Percentiles rank a stretch among this genome's conserved stretches.
These are phyloP conservation scores for Harpegnathos saltator DNA, from an alignment of 1,140 invertebrate species.

Conservation along the genomic window DNA sequence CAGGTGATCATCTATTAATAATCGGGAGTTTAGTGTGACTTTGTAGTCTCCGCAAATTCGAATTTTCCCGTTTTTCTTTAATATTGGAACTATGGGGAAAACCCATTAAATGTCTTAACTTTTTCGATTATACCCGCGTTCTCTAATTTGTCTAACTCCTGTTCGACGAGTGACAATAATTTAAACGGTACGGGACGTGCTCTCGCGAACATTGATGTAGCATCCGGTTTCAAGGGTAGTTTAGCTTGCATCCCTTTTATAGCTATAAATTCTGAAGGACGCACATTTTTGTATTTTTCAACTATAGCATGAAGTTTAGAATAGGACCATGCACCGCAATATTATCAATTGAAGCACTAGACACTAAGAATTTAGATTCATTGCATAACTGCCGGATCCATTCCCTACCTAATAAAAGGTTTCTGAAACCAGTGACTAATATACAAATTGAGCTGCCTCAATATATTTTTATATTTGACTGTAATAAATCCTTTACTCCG, in stretches of 20 bases:
- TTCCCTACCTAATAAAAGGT: slow-evolving; percentile 13
- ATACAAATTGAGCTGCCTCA: neutral
- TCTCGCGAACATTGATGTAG: slow-evolving; percentile 14
- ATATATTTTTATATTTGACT: neutral
- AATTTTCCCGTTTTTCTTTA: slow-evolving; percentile 25
- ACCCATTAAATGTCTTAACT: slow-evolving; percentile 76
- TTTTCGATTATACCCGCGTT: slow-evolving; percentile 57
- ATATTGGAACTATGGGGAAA: slow-evolving; percentile 77
- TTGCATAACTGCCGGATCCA: slow-evolving; percentile 4
- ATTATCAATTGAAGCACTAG: neutral
- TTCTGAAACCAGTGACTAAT: neutral
- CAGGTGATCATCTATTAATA: slow-evolving; percentile 25
- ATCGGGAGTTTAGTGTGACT: slow-evolving; percentile 28
- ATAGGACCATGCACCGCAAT: neutral
- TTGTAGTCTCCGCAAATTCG: slow-evolving; percentile 53
- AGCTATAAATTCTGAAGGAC: neutral
- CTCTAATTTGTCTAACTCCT: slow-evolving; percentile 74
- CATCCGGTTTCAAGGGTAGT: slow-evolving; percentile 13
- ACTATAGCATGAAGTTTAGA: slow-evolving; percentile 1
- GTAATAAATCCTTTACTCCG: neutral
- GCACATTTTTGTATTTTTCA: neutral
- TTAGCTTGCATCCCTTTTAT: slow-evolving; percentile 10
- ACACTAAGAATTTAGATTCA: neutral
- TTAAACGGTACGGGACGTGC: slow-evolving; percentile 39
- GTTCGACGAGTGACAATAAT: slow-evolving; percentile 8